A percentile compares a stretch with the other conserved stretches of the same genome.
These are phyloP conservation scores for Anser cygnoides DNA, from an alignment of 2,113 vertebrate species.

Conservation along the genomic window DNA sequence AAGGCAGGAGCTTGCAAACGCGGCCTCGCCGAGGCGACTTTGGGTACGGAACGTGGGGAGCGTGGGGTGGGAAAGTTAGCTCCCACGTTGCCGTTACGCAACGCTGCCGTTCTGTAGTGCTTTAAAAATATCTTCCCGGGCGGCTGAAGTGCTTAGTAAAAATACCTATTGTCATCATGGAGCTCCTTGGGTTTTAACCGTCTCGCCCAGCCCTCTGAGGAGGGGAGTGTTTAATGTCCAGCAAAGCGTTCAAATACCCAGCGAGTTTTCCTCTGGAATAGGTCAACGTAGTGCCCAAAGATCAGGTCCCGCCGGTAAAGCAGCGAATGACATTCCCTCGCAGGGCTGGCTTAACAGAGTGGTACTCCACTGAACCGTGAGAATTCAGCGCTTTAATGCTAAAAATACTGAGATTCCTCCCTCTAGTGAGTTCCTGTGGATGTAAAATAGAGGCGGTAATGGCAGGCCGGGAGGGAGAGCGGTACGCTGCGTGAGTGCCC, in stretches of 20 bases:
- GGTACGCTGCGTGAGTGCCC: neutral
- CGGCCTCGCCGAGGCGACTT: neutral
- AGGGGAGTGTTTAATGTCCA: neutral
- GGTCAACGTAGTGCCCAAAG: neutral
- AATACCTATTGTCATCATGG: neutral
- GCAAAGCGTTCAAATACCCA: neutral
- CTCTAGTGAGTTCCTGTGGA: neutral
- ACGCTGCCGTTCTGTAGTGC: neutral
- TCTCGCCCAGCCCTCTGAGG: neutral
- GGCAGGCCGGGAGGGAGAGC: neutral
- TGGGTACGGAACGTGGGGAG: neutral
- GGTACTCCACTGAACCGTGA: neutral
- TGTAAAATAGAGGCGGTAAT: neutral
- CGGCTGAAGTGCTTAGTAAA: neutral
- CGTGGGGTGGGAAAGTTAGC: neutral
- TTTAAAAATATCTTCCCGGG: constrained; percentile 1
- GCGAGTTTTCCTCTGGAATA: neutral
- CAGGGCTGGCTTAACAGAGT: neutral
- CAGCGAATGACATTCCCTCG: neutral
- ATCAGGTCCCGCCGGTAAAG: neutral
- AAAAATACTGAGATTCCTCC: neutral
- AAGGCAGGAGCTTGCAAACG: neutral
- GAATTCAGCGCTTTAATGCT: neutral
- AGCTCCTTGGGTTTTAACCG: neutral
- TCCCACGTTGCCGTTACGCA: constrained; percentile 7